Conservation (phyloP, 2,888 invertebrate genomes). For the Himalopsyche kuldschensis region DNA sequence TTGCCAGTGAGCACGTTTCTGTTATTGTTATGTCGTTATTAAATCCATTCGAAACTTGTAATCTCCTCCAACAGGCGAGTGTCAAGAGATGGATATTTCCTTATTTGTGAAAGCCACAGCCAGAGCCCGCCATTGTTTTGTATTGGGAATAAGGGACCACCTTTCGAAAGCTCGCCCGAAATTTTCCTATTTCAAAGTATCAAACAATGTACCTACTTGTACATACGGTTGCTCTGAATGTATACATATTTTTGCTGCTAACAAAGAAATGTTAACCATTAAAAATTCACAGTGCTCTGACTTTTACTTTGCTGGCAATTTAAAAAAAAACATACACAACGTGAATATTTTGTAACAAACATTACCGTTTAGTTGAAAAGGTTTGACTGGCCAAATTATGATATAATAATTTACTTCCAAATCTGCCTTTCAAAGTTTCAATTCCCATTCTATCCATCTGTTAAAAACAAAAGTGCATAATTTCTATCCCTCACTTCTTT, state of each 20-base stretch:
- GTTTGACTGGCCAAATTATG: no score
- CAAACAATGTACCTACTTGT: background rate
- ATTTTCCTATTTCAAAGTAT: constrained; percentile 32
- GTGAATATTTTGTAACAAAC: no score
- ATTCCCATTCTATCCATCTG: no score
- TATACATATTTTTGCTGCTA: background rate
- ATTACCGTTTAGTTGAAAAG: no score
- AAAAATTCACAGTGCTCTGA: background rate
- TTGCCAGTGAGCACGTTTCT: background rate
- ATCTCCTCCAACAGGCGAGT: background rate
- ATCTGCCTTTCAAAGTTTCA: no score
- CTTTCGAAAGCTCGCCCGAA: constrained; percentile 17
- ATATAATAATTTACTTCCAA: no score
- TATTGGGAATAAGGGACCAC: constrained; percentile 34
- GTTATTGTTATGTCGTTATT: background rate
- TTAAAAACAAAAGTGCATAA: no score
- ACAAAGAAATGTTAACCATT: background rate
- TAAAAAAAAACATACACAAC: background rate
- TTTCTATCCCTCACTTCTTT: no score
- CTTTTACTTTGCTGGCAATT: background rate
- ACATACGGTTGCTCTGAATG: background rate
- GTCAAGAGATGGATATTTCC: constrained; percentile 30
- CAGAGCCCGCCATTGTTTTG: constrained; percentile 21
- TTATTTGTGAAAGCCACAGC: constrained; percentile 17
- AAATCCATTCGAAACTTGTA: constrained; percentile 21